Base-by-base conservation (phyloP, 2,113 vertebrate genomes). In the Cichladusa arquata region DNA sequence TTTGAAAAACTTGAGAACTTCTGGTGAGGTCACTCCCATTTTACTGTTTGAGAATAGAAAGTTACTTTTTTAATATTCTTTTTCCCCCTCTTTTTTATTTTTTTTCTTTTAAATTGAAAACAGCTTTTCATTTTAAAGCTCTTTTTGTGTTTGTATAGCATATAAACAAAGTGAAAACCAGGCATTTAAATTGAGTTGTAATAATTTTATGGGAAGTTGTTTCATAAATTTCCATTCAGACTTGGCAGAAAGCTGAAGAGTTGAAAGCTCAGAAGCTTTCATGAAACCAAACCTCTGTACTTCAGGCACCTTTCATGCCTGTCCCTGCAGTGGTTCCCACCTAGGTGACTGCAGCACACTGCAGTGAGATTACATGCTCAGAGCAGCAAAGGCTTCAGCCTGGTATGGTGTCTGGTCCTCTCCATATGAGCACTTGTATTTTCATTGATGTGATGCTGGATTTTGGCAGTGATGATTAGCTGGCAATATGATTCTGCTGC, bases 61-160 rank as follows among this genome's bases (percentile, higher is more conserved):
- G 17, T 47, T 65, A 8, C 6, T 54, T 57, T 45, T 8, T 53
- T 34, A 26, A 38, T 8, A 5, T n/a, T 25, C 8, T 24, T 9
- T 5, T 11, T 12, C 1, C 38, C 38, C 38, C 1, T 4, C 0
- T 6, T 5, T 18, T n/a, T 19, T 29, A 1, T 5, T 7, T 19
- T 13, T 19, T 8, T 57, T 12, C 2, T n/a, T 28, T 48, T 71
- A 54, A 81, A 76, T 65, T 71, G 19, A 80, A 85, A 94, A 14
- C 54, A 70, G 34, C 3, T 91, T 94, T 91, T 94, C 1, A 57
- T 85, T 93, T 70, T 76, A 85, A 47, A 54, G 22, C 10, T 16
- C 6, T 66, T 65, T 64, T 79, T 74, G 19, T 81, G 24, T 10
- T 51, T 61, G 22, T 54, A 31, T 7, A 57, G 19, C n/a, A 36